phyloP scores from a whole-genome alignment of 2,113 vertebrate species.

The Turnix velox region DNA sequence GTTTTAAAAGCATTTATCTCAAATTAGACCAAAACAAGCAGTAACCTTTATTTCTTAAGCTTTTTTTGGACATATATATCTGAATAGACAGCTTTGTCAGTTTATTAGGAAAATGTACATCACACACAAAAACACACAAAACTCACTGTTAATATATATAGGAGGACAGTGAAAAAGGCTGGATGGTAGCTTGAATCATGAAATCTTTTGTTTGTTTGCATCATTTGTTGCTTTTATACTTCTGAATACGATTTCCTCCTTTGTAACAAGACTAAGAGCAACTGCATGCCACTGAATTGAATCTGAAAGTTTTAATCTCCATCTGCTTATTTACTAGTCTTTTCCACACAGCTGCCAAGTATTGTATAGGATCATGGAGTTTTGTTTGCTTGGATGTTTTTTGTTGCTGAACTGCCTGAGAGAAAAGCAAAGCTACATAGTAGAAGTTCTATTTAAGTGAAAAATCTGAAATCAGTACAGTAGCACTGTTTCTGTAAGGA shows the following conservation, averaged over 20 bases:
- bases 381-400: background rate
- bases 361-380: background rate
- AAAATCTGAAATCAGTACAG: background rate
- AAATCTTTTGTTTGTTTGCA: background rate
- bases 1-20: background rate
- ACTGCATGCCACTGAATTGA: background rate
- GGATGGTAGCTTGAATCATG: background rate
- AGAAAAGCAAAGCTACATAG: background rate
- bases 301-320: background rate
- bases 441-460: background rate
- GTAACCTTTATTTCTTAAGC: background rate
- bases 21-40: background rate
- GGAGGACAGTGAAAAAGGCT: background rate
- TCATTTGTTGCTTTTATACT: background rate
- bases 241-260: fast-evolving
- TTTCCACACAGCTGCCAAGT: background rate
- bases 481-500: background rate
- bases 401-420: background rate
- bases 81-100: background rate
- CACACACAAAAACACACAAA: background rate
- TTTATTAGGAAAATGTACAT: background rate
- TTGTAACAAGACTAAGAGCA: background rate
- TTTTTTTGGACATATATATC: background rate
- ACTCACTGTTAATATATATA: background rate
- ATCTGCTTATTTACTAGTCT: background rate